Conservation (phyloP, 1,140 invertebrate genomes). For the Danaus plexippus region DNA sequence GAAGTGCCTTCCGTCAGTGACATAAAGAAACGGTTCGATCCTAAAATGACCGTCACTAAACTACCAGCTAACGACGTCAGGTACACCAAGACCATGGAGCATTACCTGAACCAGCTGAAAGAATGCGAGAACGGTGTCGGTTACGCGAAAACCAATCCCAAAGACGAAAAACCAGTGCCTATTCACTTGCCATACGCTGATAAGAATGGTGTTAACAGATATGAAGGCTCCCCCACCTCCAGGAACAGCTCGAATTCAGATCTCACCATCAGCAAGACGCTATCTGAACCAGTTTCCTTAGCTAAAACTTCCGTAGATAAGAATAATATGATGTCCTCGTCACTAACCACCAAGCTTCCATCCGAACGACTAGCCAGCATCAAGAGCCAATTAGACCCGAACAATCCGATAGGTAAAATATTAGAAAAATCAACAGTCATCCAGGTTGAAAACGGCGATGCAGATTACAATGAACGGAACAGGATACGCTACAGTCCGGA, state of each 20-base stretch:
- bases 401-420: constrained; percentile 68
- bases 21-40: constrained; percentile 70
- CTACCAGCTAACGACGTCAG: constrained; percentile 54
- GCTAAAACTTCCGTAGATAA: constrained; percentile 48
- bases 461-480: constrained; percentile 36
- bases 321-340: constrained; percentile 47
- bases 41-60: constrained; percentile 68
- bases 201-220: constrained; percentile 55
- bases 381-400: constrained; percentile 65
- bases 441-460: constrained; percentile 62
- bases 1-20: constrained; percentile 72
- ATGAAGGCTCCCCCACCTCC: constrained; percentile 55
- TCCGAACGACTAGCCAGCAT: constrained; percentile 57
- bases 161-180: constrained; percentile 61
- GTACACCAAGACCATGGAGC: constrained; percentile 50
- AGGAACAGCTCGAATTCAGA: constrained; percentile 62
- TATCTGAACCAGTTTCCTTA: constrained; percentile 59
- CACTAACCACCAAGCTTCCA: constrained; percentile 47
- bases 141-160: constrained; percentile 45
- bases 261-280: constrained; percentile 58
- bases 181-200: constrained; percentile 58
- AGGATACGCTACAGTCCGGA: constrained; percentile 39
- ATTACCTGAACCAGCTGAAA: constrained; percentile 59
- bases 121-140: constrained; percentile 57
- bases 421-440: constrained; percentile 69